A percentile compares a stretch with the other conserved stretches of the same genome.
phyloP scores from a whole-genome alignment of 2,113 vertebrate species.

The Pedionomus torquatus region DNA sequence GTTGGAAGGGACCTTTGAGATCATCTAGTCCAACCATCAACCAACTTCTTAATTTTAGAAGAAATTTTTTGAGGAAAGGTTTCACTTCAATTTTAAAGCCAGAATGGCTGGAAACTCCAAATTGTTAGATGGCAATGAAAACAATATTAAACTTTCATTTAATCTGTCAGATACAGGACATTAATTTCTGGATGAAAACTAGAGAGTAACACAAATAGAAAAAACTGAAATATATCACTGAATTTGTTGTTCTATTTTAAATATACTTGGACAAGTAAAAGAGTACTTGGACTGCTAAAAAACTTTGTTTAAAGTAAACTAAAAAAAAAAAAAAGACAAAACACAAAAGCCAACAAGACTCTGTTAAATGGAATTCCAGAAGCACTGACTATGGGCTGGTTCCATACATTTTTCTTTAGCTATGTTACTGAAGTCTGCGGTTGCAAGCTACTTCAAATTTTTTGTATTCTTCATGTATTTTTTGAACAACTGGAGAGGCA shows the following conservation, averaged over 20 bases:
- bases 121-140: neutral
- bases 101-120: neutral
- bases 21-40: too few relatives aligned
- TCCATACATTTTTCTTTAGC: neutral
- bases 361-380: neutral
- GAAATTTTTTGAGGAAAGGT: neutral
- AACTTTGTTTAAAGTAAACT: neutral
- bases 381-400: neutral
- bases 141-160: neutral
- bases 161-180: neutral
- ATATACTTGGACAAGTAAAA: neutral
- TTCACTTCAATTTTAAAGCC: neutral
- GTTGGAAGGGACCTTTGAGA: too few relatives aligned
- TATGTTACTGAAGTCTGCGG: neutral
- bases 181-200: neutral
- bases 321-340: neutral
- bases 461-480: neutral
- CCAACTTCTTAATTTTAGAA: neutral
- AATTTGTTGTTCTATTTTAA: neutral
- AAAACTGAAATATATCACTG: neutral
- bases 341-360: accelerated
- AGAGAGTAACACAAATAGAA: neutral
- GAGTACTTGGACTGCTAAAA: neutral
- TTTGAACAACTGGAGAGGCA: neutral
- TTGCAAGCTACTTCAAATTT: neutral